These are phyloP conservation scores for Cheilosia grossa DNA, from an alignment of 2,888 invertebrate genomes.

Conservation along the genomic window DNA sequence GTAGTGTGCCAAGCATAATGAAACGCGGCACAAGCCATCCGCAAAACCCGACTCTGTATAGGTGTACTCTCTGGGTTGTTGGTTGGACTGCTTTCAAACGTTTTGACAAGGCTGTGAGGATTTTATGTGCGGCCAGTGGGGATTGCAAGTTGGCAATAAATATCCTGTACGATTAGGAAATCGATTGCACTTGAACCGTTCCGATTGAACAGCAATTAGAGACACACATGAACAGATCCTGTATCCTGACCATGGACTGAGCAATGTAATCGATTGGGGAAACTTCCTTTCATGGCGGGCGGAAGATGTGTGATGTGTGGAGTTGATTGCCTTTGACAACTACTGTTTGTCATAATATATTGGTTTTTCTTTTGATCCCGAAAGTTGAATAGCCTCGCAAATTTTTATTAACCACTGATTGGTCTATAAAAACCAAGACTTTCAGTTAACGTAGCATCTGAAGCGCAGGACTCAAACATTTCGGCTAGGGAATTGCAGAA, in stretches of 20 bases:
- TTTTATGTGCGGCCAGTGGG: constrained; percentile 5
- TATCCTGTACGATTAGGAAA: constrained; percentile 56
- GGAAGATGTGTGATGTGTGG: too few species aligned
- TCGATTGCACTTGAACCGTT: constrained; percentile 64
- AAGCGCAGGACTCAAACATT: too few species aligned
- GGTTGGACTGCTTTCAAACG: constrained; percentile 56
- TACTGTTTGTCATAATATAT: too few species aligned
- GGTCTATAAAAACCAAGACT: too few species aligned
- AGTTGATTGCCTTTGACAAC: too few species aligned
- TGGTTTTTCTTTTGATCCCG: too few species aligned
- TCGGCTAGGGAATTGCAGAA: too few species aligned
- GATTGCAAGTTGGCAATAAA: constrained; percentile 37
- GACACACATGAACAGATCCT: constrained; percentile 30
- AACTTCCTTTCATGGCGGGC: background rate
- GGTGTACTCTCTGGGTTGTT: constrained; percentile 18
- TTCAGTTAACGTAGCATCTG: too few species aligned
- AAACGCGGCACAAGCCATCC: constrained; percentile 42
- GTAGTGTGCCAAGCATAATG: constrained; percentile 69
- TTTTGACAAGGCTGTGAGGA: constrained; percentile 24
- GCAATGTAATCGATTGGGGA: constrained; percentile 26
- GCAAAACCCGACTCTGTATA: background rate
- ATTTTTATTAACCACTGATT: too few species aligned
- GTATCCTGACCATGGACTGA: constrained; percentile 26
- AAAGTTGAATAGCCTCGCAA: too few species aligned
- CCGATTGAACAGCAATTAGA: constrained; percentile 57